Percentiles rank a stretch among this genome's conserved stretches.
Conservation (phyloP, 2,888 invertebrate genomes). For the Choreutis nemorana region DNA sequence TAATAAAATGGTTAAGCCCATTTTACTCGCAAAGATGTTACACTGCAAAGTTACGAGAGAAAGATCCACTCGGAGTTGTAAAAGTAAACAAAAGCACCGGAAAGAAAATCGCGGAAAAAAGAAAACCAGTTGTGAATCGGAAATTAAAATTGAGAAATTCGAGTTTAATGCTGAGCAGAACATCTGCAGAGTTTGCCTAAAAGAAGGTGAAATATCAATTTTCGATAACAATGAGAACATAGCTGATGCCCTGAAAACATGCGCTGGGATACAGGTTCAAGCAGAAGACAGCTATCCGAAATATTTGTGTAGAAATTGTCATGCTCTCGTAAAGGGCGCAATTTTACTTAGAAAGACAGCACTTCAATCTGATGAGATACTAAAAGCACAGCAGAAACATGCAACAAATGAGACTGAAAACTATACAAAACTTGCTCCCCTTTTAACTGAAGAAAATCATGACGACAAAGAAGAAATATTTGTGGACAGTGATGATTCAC, state of each 20-base stretch:
- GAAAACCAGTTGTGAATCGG: too few species aligned
- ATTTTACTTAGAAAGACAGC: conserved; percentile 45
- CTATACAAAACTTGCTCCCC: neutral
- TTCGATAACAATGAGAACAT: conserved; percentile 21
- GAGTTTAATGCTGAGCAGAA: conserved; percentile 5
- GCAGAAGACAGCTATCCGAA: conserved; percentile 36
- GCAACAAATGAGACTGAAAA: conserved; percentile 10
- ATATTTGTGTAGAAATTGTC: conserved; percentile 35
- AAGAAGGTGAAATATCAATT: conserved; percentile 40
- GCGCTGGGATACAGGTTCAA: conserved; percentile 31
- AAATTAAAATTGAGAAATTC: neutral
- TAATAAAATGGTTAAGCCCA: conserved; percentile 25
- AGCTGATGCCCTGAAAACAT: conserved; percentile 23
- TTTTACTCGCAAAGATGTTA: conserved; percentile 31
- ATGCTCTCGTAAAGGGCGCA: conserved; percentile 35
- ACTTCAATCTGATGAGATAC: conserved; percentile 27
- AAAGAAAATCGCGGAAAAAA: neutral
- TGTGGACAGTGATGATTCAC: conserved; percentile 1
- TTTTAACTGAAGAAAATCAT: conserved; percentile 1
- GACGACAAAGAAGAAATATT: conserved; percentile 8
- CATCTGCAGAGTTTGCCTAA: conserved; percentile 42
- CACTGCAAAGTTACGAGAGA: conserved; percentile 22
- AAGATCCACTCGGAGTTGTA: too few species aligned
- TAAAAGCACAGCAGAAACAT: conserved; percentile 21
- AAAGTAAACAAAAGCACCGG: neutral